Evolutionary conservation across 2,797 vertebrate species (phyloP), one percentile per base, ranked within the genome.

Genomic region (Heteromormyrus szaboi): DNA sequence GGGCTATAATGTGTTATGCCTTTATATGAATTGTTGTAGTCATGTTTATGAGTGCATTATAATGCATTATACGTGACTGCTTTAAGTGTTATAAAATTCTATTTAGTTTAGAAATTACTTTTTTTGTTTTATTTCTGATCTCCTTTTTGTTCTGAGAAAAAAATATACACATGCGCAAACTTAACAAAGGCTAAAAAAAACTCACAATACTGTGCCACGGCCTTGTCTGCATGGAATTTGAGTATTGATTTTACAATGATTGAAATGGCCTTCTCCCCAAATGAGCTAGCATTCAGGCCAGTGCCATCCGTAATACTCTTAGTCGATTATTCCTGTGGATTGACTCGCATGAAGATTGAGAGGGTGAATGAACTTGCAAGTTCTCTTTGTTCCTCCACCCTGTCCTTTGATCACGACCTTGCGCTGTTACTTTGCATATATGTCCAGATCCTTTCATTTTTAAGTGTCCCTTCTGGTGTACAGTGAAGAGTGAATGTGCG

Each of bases 241-340:
- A 46, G 51, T 84, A 87, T 87, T 51, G 85, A 83, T 87, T 62
- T 86, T 81, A 46, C 86, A 44, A 41, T n/a, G 46, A 56, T 54
- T 89, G 56, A 79, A 79, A 56, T 25, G 37, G 11, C 65, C 65
- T 41, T 6, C 19, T 86, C 65, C 53, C 51, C 17, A 87, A 65
- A 89, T 83, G 51, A 87, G 22, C 53, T 81, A 48, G 72, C 29
- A 87, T 86, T 41, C 50, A 12, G 19, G 68, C 33, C 68, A 33
- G 46, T 17, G 53, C 19, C 50, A 25, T 79, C 53, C 5, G 68
- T 37, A 81, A 76, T 33, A 12, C 50, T 62, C 41, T 85, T 54
- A 4, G 59, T 89, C 88, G 22, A 53, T 79, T 56, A 56, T 46
- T 56, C 25, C 41, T 22, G 44, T 68, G 19, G 59, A 86, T 41